These are phyloP conservation scores for Otus sunia DNA, from an alignment of 2,113 vertebrate genomes.

Conservation along the genomic window DNA sequence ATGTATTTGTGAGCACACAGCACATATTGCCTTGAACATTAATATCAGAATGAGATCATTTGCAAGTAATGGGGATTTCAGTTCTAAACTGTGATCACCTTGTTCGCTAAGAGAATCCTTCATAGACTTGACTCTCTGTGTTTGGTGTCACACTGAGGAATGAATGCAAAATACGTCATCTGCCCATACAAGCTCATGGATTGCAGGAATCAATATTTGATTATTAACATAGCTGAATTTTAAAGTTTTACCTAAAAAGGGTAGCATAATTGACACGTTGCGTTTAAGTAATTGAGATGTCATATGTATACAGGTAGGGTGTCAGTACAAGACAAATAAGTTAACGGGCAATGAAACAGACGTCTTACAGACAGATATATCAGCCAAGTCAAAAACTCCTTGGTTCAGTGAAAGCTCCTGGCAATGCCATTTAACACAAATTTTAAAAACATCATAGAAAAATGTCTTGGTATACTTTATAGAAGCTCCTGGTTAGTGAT, in stretches of 20 bases:
- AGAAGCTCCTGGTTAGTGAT: constrained; percentile 32
- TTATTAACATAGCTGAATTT: neutral
- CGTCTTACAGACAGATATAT: constrained; percentile 12
- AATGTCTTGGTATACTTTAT: constrained; percentile 26
- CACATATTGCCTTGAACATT: neutral
- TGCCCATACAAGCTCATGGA: neutral
- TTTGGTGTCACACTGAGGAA: neutral
- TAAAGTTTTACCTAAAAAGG: neutral
- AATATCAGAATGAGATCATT: neutral
- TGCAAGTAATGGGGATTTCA: constrained; percentile 9
- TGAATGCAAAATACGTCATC: neutral
- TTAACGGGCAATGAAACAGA: neutral
- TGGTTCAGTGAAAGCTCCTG: constrained; percentile 55
- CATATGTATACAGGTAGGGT: neutral
- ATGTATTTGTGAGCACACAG: neutral
- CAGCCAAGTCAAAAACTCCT: constrained; percentile 36
- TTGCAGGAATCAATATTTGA: constrained; percentile 11
- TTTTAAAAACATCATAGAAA: constrained; percentile 61
- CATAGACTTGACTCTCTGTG: neutral
- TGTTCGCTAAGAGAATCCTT: neutral
- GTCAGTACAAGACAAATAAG: constrained; percentile 48
- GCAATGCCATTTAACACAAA: constrained; percentile 56
- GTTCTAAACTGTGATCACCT: neutral
- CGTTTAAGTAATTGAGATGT: neutral
- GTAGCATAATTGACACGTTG: neutral